These are phyloP conservation scores for Anniella stebbinsi DNA, from an alignment of 2,797 vertebrate genomes.

Conservation along the genomic window DNA sequence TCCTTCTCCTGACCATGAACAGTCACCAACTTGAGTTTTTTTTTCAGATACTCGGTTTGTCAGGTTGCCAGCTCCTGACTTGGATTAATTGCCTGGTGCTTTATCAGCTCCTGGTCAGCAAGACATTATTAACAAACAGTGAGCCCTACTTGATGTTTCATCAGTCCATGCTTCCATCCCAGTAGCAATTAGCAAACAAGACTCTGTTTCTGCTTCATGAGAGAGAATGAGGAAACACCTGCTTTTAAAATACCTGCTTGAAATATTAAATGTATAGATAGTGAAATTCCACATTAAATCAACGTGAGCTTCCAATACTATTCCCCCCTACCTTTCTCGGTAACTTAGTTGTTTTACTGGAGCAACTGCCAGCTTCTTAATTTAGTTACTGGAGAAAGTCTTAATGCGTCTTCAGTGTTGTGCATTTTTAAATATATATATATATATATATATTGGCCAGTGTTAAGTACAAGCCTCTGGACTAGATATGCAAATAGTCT, in stretches of 20 bases:
- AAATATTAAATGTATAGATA: background rate
- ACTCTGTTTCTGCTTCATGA: background rate
- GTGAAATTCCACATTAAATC: background rate
- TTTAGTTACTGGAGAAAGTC: background rate
- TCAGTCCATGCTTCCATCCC: background rate
- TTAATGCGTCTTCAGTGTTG: background rate
- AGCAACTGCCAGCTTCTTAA: background rate
- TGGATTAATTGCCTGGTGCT: background rate
- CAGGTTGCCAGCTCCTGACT: background rate
- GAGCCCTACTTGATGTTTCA: background rate
- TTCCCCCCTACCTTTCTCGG: too few relatives aligned
- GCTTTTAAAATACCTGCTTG: background rate
- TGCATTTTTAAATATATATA: background rate
- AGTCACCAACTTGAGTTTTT: background rate
- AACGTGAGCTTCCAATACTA: background rate
- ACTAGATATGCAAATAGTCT: background rate
- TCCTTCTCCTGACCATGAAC: background rate
- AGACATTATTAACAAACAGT: background rate
- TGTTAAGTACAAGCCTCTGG: background rate
- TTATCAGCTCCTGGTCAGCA: background rate
- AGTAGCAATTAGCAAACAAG: background rate
- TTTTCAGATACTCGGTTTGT: background rate
- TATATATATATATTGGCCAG: background rate
- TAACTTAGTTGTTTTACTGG: background rate
- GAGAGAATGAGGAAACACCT: background rate